phyloP scores from a whole-genome alignment of 2,888 invertebrate species.

The Cheilosia vulpina region DNA sequence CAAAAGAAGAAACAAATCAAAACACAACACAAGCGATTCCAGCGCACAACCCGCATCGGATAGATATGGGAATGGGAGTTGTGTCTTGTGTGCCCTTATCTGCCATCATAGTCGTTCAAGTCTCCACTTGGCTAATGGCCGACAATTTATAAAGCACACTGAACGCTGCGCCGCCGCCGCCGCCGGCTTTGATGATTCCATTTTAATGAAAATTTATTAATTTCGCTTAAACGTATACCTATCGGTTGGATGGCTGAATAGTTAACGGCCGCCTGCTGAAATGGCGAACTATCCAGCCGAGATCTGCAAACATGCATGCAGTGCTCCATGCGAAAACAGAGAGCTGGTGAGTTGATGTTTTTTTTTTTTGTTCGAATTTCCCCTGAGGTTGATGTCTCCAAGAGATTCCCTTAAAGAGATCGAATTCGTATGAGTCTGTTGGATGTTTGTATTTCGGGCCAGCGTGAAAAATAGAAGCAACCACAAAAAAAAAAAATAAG shows the following conservation, averaged over 20 bases:
- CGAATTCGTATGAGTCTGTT: conserved; percentile 12
- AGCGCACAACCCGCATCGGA: conserved; percentile 32
- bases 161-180: conserved; percentile 28
- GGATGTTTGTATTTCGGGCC: conserved; percentile 5
- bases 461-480: conserved; percentile 22
- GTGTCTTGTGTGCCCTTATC: conserved; percentile 25
- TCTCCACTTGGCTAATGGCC: conserved; percentile 67
- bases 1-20: conserved; percentile 42
- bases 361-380: neutral
- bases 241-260: conserved; percentile 68
- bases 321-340: neutral
- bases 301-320: conserved; percentile 54
- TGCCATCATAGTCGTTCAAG: conserved; percentile 47
- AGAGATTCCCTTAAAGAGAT: conserved; percentile 22
- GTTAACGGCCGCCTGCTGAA: conserved; percentile 63
- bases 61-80: neutral
- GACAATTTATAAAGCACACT: conserved; percentile 66
- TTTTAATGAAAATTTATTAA: conserved; percentile 78
- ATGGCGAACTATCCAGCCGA: conserved; percentile 68
- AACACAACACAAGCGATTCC: conserved; percentile 39
- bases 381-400: conserved; percentile 35
- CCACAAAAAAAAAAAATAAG: conserved; percentile 7
- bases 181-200: conserved; percentile 77
- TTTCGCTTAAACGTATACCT: conserved; percentile 72
- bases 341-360: too few species aligned